Evolutionary conservation across 2,113 vertebrate species (phyloP), one percentile per base, ranked within the genome.

Genomic region (Sylvietta virens): DNA sequence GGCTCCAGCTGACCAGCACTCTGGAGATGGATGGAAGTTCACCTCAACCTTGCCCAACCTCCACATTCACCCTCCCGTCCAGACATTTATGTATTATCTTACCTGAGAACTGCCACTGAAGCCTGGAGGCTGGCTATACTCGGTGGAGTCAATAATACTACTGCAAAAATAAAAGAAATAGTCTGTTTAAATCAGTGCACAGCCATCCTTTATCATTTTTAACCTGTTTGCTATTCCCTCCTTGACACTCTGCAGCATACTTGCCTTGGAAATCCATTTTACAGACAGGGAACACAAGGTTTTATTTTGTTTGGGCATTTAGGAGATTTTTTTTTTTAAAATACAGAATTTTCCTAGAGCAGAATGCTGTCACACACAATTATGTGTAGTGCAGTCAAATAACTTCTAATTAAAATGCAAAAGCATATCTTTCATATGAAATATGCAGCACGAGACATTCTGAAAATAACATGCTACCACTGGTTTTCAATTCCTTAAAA

Each of bases 101-200:
- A 99, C 99, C 98, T 99, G 99, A 81, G 98, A 98, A 83, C 97
- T 98, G 94, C 98, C 99, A 93, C 98, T 99, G 98, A 99, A 99
- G 91, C 99, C 99, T 87, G 99, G 99, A 91, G 99, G 98, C 64
- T 99, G 99, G 92, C 95, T 99, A 93, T 99, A 99, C 91, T 99
- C 99, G 71, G 99, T 97, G 30, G 99, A 98, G 86, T 99, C 99
- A 77, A 99, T 99, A 97, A 99, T 99, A 98, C 98, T 99, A 97
- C 99, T 99, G 98, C 95, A 98, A 98, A 97, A 97, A 60, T 62
- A 97, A 97, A 91, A 97, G 74, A 97, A 90, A 96, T 5, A 96
- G 83, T 72, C 71, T 93, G 69, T 73, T 97, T 97, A 92, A 93
- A 85, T 79, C 65, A 45, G 72, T 76, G 40, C 57, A 69, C 66